These are phyloP conservation scores for Plectropomus leopardus DNA, from an alignment of 2,113 vertebrate species.

Conservation along the genomic window DNA sequence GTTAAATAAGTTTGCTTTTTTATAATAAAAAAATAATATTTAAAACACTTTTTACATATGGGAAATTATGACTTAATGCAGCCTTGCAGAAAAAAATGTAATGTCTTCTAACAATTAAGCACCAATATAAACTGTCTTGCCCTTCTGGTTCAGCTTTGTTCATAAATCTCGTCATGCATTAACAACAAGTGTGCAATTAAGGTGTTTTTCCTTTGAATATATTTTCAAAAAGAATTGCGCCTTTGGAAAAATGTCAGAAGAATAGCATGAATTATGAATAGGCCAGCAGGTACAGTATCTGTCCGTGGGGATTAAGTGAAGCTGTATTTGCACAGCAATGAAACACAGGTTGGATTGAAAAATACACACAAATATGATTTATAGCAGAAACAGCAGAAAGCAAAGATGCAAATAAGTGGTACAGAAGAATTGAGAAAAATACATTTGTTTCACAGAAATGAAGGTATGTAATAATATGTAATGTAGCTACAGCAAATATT, in stretches of 20 bases:
- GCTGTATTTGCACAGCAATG: constrained; percentile 26
- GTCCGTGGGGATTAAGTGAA: constrained; percentile 47
- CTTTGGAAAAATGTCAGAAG: constrained; percentile 33
- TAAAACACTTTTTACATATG: not conserved
- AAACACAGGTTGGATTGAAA: constrained; percentile 27
- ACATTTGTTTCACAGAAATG: not conserved
- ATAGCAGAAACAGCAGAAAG: constrained; percentile 33
- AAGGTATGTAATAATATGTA: not conserved
- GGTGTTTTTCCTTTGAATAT: constrained; percentile 14
- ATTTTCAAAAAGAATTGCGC: constrained; percentile 28
- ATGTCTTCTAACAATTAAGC: not conserved
- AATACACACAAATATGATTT: constrained; percentile 29
- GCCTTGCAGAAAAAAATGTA: not conserved
- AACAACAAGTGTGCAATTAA: constrained; percentile 52
- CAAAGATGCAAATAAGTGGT: constrained; percentile 14
- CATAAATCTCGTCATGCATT: constrained; percentile 50
- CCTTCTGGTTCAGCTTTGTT: constrained; percentile 3
- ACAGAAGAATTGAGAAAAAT: not conserved
- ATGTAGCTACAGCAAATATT: not conserved
- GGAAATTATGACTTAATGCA: not conserved
- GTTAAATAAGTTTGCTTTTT: too few species aligned
- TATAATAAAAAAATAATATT: too few species aligned
- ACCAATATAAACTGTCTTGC: constrained; percentile 14
- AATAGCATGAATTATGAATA: constrained; percentile 50
- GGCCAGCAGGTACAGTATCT: constrained; percentile 47